phyloP scores from a whole-genome alignment of 2,797 vertebrate genomes.

The Bufotes viridis region DNA sequence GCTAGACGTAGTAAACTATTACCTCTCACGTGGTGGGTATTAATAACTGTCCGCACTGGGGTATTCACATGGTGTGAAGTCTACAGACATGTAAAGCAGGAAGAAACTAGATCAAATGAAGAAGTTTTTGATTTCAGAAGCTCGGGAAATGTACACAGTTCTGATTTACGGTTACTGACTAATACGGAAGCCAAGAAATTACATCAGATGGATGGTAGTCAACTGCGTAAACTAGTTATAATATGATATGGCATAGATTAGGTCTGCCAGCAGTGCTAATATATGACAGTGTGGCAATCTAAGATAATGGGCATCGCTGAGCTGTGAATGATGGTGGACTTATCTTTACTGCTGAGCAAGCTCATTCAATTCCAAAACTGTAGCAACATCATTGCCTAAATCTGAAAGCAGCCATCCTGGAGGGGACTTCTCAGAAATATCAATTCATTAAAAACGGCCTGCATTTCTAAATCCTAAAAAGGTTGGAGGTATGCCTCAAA shows the following conservation, averaged over 20 bases:
- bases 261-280: not conserved
- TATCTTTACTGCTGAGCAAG: not conserved
- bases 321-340: not conserved
- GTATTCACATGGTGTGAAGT: not conserved
- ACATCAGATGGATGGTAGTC: conserved; percentile 1
- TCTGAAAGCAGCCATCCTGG: not conserved
- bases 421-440: not conserved
- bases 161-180: not conserved
- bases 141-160: not conserved
- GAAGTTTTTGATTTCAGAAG: too few species aligned
- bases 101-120: not conserved
- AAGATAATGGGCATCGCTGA: not conserved
- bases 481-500: not conserved
- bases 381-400: not conserved
- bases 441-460: not conserved
- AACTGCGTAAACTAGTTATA: not conserved
- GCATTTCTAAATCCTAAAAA: not conserved
- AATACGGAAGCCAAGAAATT: not conserved
- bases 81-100: not conserved
- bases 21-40: conserved; percentile 42
- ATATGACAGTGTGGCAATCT: not conserved
- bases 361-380: not conserved
- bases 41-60: conserved; percentile 28
- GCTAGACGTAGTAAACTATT: conserved; percentile 39
- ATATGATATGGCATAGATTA: not conserved